Conservation (phyloP, 2,797 vertebrate genomes). For the Muscicapa comitata region DNA sequence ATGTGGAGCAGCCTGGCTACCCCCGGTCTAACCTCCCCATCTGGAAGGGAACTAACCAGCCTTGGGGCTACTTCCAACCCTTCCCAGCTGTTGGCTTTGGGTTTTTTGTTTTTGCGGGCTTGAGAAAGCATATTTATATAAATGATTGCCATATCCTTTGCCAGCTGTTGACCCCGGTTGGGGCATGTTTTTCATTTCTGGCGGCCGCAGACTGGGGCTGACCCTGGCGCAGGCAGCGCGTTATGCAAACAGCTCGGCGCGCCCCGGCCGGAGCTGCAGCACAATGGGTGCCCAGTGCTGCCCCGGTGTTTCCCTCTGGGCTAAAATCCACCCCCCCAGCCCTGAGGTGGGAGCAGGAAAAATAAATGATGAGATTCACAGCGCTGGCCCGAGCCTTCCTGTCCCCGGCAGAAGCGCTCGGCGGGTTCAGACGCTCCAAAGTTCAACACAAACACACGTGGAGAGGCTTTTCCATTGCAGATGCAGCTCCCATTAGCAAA, state of each 20-base stretch:
- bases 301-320: constrained; percentile 79
- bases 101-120: constrained; percentile 93
- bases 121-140: constrained; percentile 98
- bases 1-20: constrained; percentile 91
- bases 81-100: constrained; percentile 99
- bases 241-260: constrained; percentile 79
- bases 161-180: constrained; percentile 96
- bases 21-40: constrained; percentile 98
- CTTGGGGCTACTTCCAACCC: constrained; percentile 99
- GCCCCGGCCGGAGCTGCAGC: neutral
- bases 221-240: constrained; percentile 83
- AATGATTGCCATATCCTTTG: constrained; percentile 99
- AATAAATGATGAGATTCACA: constrained; percentile 73
- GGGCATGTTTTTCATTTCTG: constrained; percentile 95
- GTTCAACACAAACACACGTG: neutral
- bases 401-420: neutral
- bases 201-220: constrained; percentile 81
- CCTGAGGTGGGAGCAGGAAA: constrained; percentile 67
- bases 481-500: neutral
- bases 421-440: neutral
- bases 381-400: neutral
- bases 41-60: constrained; percentile 98
- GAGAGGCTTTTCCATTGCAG: neutral
- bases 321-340: constrained; percentile 67
- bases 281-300: constrained; percentile 80